Base-by-base conservation (phyloP, 1,140 invertebrate species). In the Orchestia grillus region DNA sequence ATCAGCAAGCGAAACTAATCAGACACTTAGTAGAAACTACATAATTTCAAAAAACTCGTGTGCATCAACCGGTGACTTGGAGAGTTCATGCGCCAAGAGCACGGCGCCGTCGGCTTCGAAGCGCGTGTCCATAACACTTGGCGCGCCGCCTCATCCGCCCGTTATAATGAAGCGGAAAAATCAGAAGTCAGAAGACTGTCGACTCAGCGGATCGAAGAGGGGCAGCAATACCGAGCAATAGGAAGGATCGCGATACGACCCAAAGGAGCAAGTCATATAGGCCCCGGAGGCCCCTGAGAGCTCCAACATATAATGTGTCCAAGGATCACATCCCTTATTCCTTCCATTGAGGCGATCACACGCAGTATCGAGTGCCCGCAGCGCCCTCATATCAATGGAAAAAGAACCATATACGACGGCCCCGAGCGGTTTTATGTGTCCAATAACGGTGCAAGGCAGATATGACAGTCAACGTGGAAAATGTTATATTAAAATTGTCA, bases 141-240 rank as follows among this genome's bases (percentile, higher is more conserved):
- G 88, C 0, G 36, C 88, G 4, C 41, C 4, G 88, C 36, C 88
- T 11, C 88, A 94, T 44, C 44, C 92, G 92, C 92, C 40, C 36
- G 36, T n/a, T 44, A 94, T 94, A 94, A 94, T 94, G 44, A 44
- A 94, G 92, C 92, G 92, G 44, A 45, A 90, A 94, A 94, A 44
- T 94, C 92, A 47, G 43, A 47, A 94, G 92, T 94, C 44, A 44
- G 36, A 41, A 42, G 88, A 42, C 36, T 40, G 92, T 44, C 40
- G 92, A 94, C 43, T 94, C 92, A 45, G 92, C 92, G 44, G 41
- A 45, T 94, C 44, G n/a, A 15, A 0, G 44, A 47, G 44, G 40
- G 92, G 92, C 36, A 1, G 92, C 40, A 94, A 94, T 94, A 94
- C 43, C 43, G 44, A 44, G 43, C 92, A 94, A 94, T 94, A 94